Base-by-base conservation (phyloP, 1,140 invertebrate species). In the Megalopta genalis region DNA sequence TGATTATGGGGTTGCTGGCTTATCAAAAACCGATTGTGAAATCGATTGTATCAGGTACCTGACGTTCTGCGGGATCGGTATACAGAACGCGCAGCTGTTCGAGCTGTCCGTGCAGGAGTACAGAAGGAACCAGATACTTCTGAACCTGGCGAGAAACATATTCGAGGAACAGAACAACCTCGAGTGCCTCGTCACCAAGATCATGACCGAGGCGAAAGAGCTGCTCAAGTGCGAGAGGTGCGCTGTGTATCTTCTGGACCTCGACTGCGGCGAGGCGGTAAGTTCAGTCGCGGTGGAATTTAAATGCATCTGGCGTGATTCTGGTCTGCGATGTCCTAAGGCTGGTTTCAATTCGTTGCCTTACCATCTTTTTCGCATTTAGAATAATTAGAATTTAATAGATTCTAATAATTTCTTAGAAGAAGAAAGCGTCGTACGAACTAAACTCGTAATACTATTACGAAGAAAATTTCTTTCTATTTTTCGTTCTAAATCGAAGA, bases 41-140 rank as follows among this genome's bases (percentile, higher is more conserved):
- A 42, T 8, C 92, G 12, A 8, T n/a, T n/a, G n/a, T 63, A 59
- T 14, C 80, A 94, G 97, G 27, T 99, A 99, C 92, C 94, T 99
- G 23, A 98, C 97, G 8, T 99, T 99, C 92, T 99, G 98, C 92
- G 98, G 98, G 7, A 99, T 99, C 83, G 98, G 98, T 10, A 97
- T 99, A 85, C 98, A 99, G 93, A 99, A 99, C 93, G 98, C 98
- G 62, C 98, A 99, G 92, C 94, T 99, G 4, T 99, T 99, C 92
- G 97, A 99, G 93, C 96, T 98, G 77, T 99, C 98, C 32, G 96
- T 98, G 16, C 94, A 98, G 79, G 98, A 99, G 90, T 99, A 98
- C 90, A 95, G 97, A 86, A 94, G 97, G 87, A 99, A 99, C 94
- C 98, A 99, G 94, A 93, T 93, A 57, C 85, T 93, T n/a, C 80